Conservation (phyloP, 2,888 invertebrate genomes). For the Euclidia mi region DNA sequence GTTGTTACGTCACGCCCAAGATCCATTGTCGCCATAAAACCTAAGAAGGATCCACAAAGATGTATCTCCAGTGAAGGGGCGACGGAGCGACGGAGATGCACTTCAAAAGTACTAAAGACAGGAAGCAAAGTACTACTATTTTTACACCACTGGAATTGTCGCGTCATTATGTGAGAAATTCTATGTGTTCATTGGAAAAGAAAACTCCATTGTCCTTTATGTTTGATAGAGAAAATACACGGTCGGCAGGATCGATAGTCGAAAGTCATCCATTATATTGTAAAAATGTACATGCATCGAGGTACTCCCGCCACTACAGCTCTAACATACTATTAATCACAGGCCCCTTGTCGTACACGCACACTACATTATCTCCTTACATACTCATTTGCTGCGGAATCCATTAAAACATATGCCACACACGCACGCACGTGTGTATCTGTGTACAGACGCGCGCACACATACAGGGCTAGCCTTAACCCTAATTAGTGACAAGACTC, state of each 20-base stretch:
- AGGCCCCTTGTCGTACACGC: constrained; percentile 23
- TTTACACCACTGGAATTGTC: constrained; percentile 40
- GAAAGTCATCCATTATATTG: constrained; percentile 9
- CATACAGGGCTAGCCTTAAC: constrained; percentile 36
- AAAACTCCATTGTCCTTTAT: constrained; percentile 18
- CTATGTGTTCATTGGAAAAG: constrained; percentile 40
- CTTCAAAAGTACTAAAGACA: constrained; percentile 53
- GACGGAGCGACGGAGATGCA: constrained; percentile 46
- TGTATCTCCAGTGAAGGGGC: constrained; percentile 33
- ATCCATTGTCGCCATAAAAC: constrained; percentile 35
- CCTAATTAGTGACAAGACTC: constrained; percentile 59
- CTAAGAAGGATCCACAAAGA: constrained; percentile 36
- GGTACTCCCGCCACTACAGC: constrained; percentile 15
- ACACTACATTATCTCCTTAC: constrained; percentile 20
- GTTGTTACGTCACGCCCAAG: constrained; percentile 18
- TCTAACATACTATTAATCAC: constrained; percentile 36
- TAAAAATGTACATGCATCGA: constrained; percentile 9
- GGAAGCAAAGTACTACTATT: constrained; percentile 45
- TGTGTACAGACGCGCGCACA: constrained; percentile 34
- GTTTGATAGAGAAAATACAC: constrained; percentile 7
- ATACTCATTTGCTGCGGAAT: constrained; percentile 31
- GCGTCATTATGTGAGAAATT: constrained; percentile 42
- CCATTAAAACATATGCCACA: constrained; percentile 23
- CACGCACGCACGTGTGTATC: constrained; percentile 6
- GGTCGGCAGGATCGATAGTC: constrained; percentile 9